These are phyloP conservation scores for Fratercula arctica DNA, from an alignment of 2,797 vertebrate genomes.

Conservation along the genomic window DNA sequence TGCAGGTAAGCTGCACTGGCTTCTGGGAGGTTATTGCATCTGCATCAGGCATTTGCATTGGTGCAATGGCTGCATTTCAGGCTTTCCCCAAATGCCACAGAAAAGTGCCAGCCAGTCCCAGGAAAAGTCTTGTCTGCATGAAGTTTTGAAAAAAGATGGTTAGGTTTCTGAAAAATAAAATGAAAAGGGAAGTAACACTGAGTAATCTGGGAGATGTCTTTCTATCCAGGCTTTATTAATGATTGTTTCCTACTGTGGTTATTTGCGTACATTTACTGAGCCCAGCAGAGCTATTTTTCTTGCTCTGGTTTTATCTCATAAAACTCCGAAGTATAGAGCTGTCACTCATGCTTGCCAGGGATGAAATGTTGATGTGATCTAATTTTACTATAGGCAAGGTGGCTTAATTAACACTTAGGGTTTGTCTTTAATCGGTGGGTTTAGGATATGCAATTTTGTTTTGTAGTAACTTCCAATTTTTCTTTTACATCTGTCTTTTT, in stretches of 20 bases:
- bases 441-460: background rate
- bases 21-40: background rate
- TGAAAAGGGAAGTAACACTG: background rate
- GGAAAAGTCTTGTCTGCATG: background rate
- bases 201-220: background rate
- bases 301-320: background rate
- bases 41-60: background rate
- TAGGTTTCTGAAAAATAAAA: background rate
- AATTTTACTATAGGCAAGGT: background rate
- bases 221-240: background rate
- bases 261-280: background rate
- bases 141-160: background rate
- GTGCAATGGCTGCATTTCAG: background rate
- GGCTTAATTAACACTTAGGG: background rate
- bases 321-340: background rate
- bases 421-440: background rate
- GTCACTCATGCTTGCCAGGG: background rate
- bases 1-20: background rate
- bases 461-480: background rate
- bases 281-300: background rate
- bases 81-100: fast-evolving
- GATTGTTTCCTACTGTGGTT: background rate
- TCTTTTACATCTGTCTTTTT: background rate
- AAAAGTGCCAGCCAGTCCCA: background rate
- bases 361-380: background rate